These are phyloP conservation scores for Festucalex cinctus DNA, from an alignment of 2,113 vertebrate genomes.

Conservation along the genomic window DNA sequence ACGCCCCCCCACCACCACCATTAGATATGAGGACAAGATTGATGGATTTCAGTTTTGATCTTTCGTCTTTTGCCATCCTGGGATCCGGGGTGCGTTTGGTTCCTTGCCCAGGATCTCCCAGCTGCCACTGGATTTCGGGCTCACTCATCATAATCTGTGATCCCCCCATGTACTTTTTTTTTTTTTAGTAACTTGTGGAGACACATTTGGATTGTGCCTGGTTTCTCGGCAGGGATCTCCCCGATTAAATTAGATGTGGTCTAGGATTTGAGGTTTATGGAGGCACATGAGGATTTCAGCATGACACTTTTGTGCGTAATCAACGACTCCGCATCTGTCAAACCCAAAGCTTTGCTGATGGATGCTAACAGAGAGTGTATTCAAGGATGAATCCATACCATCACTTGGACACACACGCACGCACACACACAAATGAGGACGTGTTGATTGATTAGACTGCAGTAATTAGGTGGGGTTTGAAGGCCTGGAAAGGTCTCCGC, in stretches of 20 bases:
- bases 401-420: conserved; percentile 5
- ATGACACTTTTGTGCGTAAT: background rate
- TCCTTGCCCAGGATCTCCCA: conserved; percentile 49
- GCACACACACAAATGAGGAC: conserved; percentile 52
- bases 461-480: conserved; percentile 64
- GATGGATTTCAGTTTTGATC: conserved; percentile 54
- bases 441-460: conserved; percentile 69
- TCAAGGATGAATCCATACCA: conserved; percentile 39
- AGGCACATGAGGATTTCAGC: background rate
- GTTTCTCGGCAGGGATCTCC: conserved; percentile 30
- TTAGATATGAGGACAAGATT: conserved; percentile 40
- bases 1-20: conserved; percentile 13
- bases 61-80: conserved; percentile 14
- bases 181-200: conserved; percentile 44
- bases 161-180: conserved; percentile 21
- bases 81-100: conserved; percentile 56
- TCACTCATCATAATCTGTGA: conserved; percentile 51
- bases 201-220: conserved; percentile 47
- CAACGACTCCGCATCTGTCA: background rate
- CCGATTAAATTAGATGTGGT: conserved; percentile 33
- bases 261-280: conserved; percentile 16
- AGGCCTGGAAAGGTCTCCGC: conserved; percentile 52
- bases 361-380: background rate
- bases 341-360: background rate
- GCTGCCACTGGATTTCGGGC: conserved; percentile 62